Evolutionary conservation across 1,140 invertebrate genomes (phyloP), one percentile per base, ranked within the genome.

Genomic region (Eueides isabella): DNA sequence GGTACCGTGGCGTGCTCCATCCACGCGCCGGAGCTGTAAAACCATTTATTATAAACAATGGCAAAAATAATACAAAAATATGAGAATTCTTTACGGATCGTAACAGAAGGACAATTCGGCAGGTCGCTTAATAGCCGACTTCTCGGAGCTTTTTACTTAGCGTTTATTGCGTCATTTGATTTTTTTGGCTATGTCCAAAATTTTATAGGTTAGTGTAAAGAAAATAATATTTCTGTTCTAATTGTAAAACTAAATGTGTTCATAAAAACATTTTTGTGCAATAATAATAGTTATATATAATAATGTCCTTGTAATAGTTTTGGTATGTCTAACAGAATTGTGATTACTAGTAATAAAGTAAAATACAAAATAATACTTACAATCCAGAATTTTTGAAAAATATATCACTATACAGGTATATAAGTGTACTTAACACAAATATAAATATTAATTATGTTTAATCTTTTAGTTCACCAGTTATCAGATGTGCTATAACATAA

Each of bases 11-110:
- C 89, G 80, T 75, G 81, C 79, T 89, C 77, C 83, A 31, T 83
- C 87, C 89, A 89, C 89, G 89, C 87, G 89, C 85, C 87, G 69
- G 26, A 64, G 80, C 67, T 69, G 66, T 89, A 91, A 89, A 89
- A 76, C 84, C 71, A 85, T 88, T 90, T 84, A 85, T 80, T 72
- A 64, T 35, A 70, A 82, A 86, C 80, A 84, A 86, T 80, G 78
- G 75, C 76, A 71, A 69, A 82, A 83, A 81, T 83, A 81, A 85
- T 73, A 85, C 69, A 84, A 82, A 31, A 86, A 85, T 85, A 85
- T 82, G 68, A 75, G 74, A 83, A 88, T 89, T 89, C 80, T 87
- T 83, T 85, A 85, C 83, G 80, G 80, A 86, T 85, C 75, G 76
- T 86, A 86, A 87, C 75, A 78, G 72, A 65, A 48, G 69, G 79